phyloP scores from a whole-genome alignment of 2,113 vertebrate species.

The Gnathonemus echidnorhynchus region DNA sequence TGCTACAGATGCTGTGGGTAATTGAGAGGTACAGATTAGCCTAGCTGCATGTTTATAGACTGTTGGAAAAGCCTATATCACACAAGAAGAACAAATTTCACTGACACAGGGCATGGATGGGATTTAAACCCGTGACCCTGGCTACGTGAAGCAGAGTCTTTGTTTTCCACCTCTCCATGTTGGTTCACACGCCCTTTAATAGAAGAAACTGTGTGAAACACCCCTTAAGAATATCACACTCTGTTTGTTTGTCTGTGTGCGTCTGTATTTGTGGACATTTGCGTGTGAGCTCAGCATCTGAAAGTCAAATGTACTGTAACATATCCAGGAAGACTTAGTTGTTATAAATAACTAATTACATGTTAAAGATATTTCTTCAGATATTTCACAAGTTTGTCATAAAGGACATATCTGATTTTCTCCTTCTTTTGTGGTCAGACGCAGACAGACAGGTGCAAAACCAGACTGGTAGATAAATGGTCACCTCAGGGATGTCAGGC shows the following conservation, averaged over 20 bases:
- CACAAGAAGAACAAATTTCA: background rate
- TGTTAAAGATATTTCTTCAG: background rate
- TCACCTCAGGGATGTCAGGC: background rate
- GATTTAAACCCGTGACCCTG: background rate
- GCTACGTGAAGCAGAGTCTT: background rate
- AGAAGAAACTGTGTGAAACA: background rate
- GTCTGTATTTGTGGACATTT: background rate
- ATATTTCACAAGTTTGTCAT: background rate
- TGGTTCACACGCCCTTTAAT: background rate
- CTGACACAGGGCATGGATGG: background rate
- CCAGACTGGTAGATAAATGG: background rate
- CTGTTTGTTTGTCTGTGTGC: background rate
- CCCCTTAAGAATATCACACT: background rate
- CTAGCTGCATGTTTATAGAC: background rate
- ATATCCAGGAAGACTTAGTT: background rate
- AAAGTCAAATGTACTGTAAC: background rate
- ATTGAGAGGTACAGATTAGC: background rate
- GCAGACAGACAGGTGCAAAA: background rate
- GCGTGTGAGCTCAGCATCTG: background rate
- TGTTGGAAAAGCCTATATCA: background rate
- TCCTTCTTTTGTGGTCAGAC: background rate
- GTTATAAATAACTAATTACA: background rate
- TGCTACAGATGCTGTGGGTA: background rate
- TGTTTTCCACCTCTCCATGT: background rate
- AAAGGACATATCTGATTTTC: background rate